Percentiles rank a stretch among this genome's conserved stretches.
phyloP scores from a whole-genome alignment of 2,113 vertebrate genomes.

The Platysternon megacephalum region DNA sequence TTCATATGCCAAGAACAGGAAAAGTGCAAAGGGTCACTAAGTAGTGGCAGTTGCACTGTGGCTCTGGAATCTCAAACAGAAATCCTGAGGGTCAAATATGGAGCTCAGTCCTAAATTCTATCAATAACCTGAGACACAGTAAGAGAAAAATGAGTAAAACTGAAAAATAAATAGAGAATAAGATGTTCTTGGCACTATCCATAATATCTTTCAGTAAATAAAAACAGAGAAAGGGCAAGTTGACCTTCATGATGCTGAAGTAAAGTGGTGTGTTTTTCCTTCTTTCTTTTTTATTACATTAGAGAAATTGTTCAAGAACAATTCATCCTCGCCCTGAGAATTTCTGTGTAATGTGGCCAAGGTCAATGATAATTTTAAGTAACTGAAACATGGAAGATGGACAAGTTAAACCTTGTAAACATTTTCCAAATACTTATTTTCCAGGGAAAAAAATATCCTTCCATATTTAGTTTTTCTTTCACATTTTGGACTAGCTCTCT shows the following conservation, averaged over 20 bases:
- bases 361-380: neutral
- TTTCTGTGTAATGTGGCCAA: neutral
- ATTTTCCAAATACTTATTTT: neutral
- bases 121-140: neutral
- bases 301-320: neutral
- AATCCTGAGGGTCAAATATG: neutral
- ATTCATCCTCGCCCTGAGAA: neutral
- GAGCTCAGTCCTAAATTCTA: neutral
- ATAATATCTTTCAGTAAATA: neutral
- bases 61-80: neutral
- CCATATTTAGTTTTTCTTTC: neutral
- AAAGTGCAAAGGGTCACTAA: neutral
- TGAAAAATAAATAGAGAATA: neutral
- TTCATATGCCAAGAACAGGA: neutral
- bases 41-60: neutral
- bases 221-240: neutral
- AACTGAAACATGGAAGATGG: neutral
- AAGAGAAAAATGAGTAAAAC: neutral
- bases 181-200: neutral
- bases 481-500: neutral
- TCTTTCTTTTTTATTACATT: neutral
- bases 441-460: neutral
- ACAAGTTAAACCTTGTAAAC: neutral
- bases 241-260: neutral
- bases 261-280: neutral